Evolutionary conservation across 2,113 vertebrate species (phyloP), one percentile per base, ranked within the genome.

Genomic region (Columba janthina): DNA sequence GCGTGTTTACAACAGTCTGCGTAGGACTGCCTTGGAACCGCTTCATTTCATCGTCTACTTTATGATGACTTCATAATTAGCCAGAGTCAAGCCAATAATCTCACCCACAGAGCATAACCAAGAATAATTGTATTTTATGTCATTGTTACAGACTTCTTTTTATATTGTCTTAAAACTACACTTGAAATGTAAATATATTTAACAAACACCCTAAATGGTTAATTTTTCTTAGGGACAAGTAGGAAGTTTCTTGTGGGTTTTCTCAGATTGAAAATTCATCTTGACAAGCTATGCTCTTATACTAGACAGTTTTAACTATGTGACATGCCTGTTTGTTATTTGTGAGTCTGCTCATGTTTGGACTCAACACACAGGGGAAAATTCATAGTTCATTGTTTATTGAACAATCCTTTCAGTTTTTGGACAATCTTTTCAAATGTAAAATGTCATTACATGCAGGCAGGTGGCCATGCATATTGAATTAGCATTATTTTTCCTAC

Each of bases 281-380:
- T 78, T 83, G 54, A 93, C 36, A 56, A 78, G 44, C 26, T 65
- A 48, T 44, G 48, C 18, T 60, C 29, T 90, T 84, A 65, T 15
- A 53, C 62, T 84, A 90, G 89, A 87, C 66, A 79, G 73, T 85
- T 90, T 94, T 89, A 91, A 94, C 89, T 87, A 90, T 54, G 87
- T 94, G 93, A 81, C 74, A 85, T 69, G 89, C 17, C 76, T 92
- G 81, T 85, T 89, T 88, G 72, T 77, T 92, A 87, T 92, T 94
- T 94, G 89, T 85, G 78, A 92, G 82, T 82, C 77, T 89, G 51
- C 72, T 94, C 21, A 53, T 87, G 38, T 75, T 87, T 94, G 74
- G 70, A 57, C 53, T 65, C 65, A 84, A 53, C 38, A 74, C 0
- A 0, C 54, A 72, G 31, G 15, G 66, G 20, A 54, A 85, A 85